A percentile compares a stretch with the other conserved stretches of the same genome.
Evolutionary conservation across 2,888 invertebrate genomes (phyloP).

Genomic region (Tanytarsus gracilentus): DNA sequence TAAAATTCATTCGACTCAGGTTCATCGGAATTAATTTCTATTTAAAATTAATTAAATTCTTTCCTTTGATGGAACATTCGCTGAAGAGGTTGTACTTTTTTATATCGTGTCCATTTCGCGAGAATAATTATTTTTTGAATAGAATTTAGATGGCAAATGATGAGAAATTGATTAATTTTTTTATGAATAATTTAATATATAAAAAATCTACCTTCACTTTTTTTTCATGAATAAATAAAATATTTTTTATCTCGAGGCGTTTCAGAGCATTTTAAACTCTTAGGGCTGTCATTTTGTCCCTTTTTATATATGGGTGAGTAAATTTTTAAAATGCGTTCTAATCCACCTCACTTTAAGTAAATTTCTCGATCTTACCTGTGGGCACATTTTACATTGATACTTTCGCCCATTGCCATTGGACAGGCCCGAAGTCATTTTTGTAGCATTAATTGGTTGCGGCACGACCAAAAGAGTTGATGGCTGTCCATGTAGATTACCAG

Average conservation of each 20-base stretch:
- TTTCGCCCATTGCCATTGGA: slow-evolving; percentile 51
- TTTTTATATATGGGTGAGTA: too few species aligned
- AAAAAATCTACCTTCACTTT: too few species aligned
- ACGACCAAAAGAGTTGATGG: slow-evolving; percentile 70
- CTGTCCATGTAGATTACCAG: slow-evolving; percentile 42
- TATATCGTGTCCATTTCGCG: neutral
- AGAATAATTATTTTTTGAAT: slow-evolving; percentile 17
- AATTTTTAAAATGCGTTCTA: too few species aligned
- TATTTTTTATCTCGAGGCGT: too few species aligned
- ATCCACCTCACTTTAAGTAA: neutral
- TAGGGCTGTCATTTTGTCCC: too few species aligned
- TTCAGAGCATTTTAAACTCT: too few species aligned
- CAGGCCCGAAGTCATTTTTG: slow-evolving; percentile 48
- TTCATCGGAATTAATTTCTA: slow-evolving; percentile 19
- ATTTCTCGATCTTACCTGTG: slow-evolving; percentile 7
- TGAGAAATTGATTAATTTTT: slow-evolving; percentile 20
- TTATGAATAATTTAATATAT: too few species aligned
- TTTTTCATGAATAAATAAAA: too few species aligned
- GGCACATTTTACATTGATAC: slow-evolving; percentile 93
- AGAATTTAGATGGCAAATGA: slow-evolving; percentile 9
- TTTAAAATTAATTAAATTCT: slow-evolving; percentile 21
- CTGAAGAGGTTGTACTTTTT: neutral
- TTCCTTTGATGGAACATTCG: slow-evolving; percentile 23
- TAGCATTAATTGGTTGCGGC: slow-evolving; percentile 75
- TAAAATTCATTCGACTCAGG: too few species aligned